Percentiles rank a stretch among this genome's conserved stretches.
These are phyloP conservation scores for Bucorvus abyssinicus DNA, from an alignment of 2,797 vertebrate species.

Conservation along the genomic window DNA sequence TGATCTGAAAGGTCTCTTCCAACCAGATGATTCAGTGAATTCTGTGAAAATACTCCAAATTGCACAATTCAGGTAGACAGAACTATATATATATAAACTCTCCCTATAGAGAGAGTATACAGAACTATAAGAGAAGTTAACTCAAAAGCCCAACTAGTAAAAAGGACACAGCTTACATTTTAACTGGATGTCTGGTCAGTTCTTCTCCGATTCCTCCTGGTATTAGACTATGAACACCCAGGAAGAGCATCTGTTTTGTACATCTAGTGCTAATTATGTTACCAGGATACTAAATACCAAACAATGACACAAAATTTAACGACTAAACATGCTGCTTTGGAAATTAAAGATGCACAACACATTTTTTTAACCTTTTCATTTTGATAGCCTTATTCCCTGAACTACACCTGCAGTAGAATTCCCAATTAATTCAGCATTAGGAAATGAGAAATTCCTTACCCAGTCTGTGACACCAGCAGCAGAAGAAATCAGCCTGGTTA, in stretches of 20 bases:
- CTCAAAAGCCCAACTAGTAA: not conserved
- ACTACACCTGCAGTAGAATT: not conserved
- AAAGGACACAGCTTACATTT: slow-evolving; percentile 16
- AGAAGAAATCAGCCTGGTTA: not conserved
- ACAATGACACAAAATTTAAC: slow-evolving; percentile 40
- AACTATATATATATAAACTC: not conserved
- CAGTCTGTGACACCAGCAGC: not conserved
- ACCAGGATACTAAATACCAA: slow-evolving; percentile 74
- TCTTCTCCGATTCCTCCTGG: slow-evolving; percentile 26
- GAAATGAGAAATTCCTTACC: not conserved
- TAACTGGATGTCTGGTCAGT: not conserved
- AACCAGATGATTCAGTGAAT: too few species aligned
- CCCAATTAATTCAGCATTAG: not conserved
- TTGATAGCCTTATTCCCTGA: not conserved
- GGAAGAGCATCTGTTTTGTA: slow-evolving; percentile 51
- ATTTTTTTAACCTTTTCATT: not conserved
- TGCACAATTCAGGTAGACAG: not conserved
- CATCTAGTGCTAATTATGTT: slow-evolving; percentile 70
- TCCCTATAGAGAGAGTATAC: not conserved
- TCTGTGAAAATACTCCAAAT: not conserved
- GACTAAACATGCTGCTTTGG: not conserved
- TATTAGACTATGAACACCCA: slow-evolving; percentile 27
- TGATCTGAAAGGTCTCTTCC: too few species aligned
- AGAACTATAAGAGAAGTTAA: not conserved
- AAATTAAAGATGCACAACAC: not conserved